Evolutionary conservation across 2,888 invertebrate species (phyloP).

Genomic region (Scelioninae gen. 2): DNA sequence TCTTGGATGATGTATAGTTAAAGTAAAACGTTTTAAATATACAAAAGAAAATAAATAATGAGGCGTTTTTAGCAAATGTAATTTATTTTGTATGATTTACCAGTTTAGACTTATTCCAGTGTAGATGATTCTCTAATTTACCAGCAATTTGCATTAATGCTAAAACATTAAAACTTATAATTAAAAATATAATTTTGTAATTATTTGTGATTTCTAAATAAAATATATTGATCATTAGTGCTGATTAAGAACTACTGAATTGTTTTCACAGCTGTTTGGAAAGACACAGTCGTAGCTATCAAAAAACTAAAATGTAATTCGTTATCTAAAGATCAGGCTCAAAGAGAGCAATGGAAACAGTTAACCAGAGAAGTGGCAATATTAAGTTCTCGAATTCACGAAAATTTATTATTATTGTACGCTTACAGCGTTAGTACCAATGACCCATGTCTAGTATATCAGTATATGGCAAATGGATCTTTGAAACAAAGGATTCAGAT

Average conservation of each 20-base stretch:
- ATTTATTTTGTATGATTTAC: no score
- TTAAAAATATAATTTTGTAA: conserved; percentile 3
- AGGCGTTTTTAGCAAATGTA: no score
- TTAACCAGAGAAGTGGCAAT: conserved; percentile 83
- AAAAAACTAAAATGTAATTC: conserved; percentile 80
- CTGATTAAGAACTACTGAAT: no score
- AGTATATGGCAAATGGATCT: conserved; percentile 92
- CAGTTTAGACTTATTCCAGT: no score
- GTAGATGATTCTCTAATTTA: background rate
- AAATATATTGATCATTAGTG: no score
- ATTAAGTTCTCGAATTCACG: conserved; percentile 86
- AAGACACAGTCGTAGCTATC: conserved; percentile 87
- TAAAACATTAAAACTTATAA: no score
- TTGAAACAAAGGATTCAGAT: conserved; percentile 83
- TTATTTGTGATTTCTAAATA: no score
- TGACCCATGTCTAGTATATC: conserved; percentile 91
- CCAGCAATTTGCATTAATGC: no score
- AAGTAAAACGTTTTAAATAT: no score
- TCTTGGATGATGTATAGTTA: no score
- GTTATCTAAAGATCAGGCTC: conserved; percentile 75
- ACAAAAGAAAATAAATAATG: no score
- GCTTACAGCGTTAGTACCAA: conserved; percentile 85
- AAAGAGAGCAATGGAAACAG: conserved; percentile 75
- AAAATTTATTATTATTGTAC: conserved; percentile 90
- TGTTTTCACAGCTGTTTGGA: conserved; percentile 88